Base-by-base conservation (phyloP, 2,888 invertebrate genomes). In the Limnephilus marmoratus region DNA sequence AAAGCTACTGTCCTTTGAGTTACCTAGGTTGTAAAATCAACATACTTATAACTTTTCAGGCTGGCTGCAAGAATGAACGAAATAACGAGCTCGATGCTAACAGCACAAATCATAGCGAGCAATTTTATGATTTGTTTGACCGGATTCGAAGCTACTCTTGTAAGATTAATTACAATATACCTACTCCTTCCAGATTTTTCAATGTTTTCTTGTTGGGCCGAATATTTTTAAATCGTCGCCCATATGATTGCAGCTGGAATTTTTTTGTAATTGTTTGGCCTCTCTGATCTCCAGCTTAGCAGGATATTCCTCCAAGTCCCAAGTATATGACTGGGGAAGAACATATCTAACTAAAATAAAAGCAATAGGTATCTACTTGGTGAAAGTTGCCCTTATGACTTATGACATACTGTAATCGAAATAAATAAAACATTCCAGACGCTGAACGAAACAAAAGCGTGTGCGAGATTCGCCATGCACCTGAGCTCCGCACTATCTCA, bases 71-170 rank as follows among this genome's bases (percentile, higher is more conserved):
- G 94, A 49, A 93, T 94, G 85, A 94, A 95, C 92, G 89, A 91
- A 5, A 92, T 94, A 9, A 94, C 94, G 68, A 94, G 94, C 91
- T 93, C 94, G 49, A 94, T 94, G 81, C 94, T 94, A 94, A 92
- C 94, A 92, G 94, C 94, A 31, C 95, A 95, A 93, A 93, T 95
- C 90, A 92, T 94, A n/a, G 94, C 94, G 31, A 95, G 95, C 86
- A 94, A 94, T 29, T 94, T 94, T 91, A 94, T 94, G 90, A 94
- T 95, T 93, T 95, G 95, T 92, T 93, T 95, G 81, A 94, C 94
- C 34, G 94, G 95, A 89, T 95, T 95, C 91, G 94, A 95, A 93
- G 94, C 94, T 37, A 93, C 94, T 45, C 93, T 94, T 92, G 94
- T 94, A 88, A 94, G 93, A 93, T 37, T 37, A 24, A 34, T 83